phyloP scores from a whole-genome alignment of 2,888 invertebrate genomes.

The Clanis bilineata region DNA sequence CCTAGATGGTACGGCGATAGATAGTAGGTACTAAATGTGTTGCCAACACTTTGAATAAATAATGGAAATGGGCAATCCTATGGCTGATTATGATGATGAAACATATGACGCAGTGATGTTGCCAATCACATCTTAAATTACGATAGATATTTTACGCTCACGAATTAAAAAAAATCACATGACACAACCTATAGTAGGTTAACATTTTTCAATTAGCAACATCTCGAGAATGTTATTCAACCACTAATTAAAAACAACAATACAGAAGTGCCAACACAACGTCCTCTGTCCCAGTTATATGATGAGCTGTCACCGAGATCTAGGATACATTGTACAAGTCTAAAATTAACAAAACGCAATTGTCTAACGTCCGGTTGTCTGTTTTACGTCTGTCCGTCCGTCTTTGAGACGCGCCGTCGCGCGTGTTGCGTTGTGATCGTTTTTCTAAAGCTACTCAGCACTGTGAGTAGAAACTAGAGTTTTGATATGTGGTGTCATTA shows the following conservation, averaged over 20 bases:
- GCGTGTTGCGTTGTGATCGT: not conserved
- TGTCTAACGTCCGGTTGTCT: constrained; percentile 3
- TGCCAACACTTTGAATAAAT: too few species aligned
- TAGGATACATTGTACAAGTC: constrained; percentile 8
- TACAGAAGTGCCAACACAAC: not conserved
- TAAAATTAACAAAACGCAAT: constrained; percentile 9
- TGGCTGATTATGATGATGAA: too few species aligned
- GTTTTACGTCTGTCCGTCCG: constrained; percentile 2
- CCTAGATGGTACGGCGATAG: too few species aligned
- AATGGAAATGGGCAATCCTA: too few species aligned
- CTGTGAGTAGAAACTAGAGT: not conserved
- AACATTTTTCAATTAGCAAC: not conserved
- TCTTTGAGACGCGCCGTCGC: not conserved
- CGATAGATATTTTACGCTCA: too few species aligned
- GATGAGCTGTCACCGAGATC: not conserved
- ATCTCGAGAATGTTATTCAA: not conserved
- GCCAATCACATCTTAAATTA: too few species aligned
- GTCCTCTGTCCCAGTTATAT: constrained; percentile 3
- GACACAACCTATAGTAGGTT: not conserved
- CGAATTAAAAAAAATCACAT: not conserved
- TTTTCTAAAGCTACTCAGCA: not conserved
- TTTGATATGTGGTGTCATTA: not conserved
- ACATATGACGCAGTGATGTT: too few species aligned
- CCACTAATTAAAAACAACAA: not conserved
- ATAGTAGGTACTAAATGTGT: too few species aligned